These are phyloP conservation scores for Heterocephalus glaber DNA, from an alignment of 2,113 vertebrate species.

Conservation along the genomic window DNA sequence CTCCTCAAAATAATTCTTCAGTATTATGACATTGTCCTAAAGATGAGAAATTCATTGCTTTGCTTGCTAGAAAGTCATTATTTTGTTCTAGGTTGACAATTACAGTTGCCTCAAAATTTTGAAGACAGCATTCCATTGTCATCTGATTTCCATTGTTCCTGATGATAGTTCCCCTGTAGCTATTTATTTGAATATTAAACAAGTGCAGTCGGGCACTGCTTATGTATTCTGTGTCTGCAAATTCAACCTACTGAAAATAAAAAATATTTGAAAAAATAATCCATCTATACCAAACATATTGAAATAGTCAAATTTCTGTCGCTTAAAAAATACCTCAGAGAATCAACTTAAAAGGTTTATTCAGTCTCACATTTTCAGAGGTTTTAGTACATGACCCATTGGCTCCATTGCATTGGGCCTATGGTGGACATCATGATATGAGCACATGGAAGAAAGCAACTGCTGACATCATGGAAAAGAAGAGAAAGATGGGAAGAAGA, in stretches of 20 bases:
- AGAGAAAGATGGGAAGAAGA: background rate
- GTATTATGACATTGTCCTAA: background rate
- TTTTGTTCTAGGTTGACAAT: background rate
- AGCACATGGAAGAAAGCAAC: background rate
- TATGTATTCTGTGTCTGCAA: background rate
- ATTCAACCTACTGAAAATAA: background rate
- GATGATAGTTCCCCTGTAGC: background rate
- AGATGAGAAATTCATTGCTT: background rate
- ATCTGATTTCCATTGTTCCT: background rate
- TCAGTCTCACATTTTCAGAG: background rate
- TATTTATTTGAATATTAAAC: background rate
- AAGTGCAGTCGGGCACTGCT: background rate
- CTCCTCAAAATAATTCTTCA: background rate
- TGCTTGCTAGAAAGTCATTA: background rate
- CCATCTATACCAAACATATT: background rate
- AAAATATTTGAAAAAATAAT: background rate
- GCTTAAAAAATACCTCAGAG: background rate
- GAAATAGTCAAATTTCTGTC: background rate
- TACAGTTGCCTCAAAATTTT: background rate
- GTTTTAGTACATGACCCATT: background rate
- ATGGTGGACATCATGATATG: background rate
- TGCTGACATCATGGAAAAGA: no score
- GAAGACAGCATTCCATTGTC: background rate
- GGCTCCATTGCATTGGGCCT: background rate
- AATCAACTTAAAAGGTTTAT: background rate